Evolutionary conservation across 92 coral and sea anemone genomes (phyloP).

Genomic region (Meandrina meandrites): DNA sequence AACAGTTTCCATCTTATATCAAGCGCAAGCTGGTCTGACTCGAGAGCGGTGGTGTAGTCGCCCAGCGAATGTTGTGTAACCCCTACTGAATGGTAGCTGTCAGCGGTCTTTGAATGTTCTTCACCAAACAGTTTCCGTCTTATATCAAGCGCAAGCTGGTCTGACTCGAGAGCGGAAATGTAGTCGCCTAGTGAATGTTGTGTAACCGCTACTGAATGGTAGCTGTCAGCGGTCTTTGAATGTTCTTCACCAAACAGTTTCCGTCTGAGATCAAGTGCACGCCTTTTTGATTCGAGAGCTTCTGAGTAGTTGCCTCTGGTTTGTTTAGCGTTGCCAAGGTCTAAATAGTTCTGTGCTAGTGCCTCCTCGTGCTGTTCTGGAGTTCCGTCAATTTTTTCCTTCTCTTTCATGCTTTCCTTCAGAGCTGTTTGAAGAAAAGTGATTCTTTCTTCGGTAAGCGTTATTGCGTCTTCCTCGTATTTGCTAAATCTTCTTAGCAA

Average conservation of each 20-base stretch:
- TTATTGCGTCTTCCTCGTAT: background rate
- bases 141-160: background rate
- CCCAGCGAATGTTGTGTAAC: background rate
- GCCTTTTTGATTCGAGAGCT: background rate
- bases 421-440: background rate
- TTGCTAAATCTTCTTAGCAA: background rate
- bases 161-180: background rate
- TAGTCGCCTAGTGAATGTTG: background rate
- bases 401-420: background rate
- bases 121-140: background rate
- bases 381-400: background rate
- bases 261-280: background rate
- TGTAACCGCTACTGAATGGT: background rate
- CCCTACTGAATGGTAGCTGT: background rate
- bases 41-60: background rate
- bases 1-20: background rate
- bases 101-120: background rate
- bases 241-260: background rate
- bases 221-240: background rate
- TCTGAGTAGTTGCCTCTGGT: background rate
- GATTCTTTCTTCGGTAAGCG: background rate
- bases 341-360: slow-evolving; percentile 22
- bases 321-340: background rate
- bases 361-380: slow-evolving; percentile 9
- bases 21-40: background rate